Evolutionary conservation across 2,888 invertebrate species (phyloP), one percentile per base, ranked within the genome.

Genomic region (Boloria euphrosyne): DNA sequence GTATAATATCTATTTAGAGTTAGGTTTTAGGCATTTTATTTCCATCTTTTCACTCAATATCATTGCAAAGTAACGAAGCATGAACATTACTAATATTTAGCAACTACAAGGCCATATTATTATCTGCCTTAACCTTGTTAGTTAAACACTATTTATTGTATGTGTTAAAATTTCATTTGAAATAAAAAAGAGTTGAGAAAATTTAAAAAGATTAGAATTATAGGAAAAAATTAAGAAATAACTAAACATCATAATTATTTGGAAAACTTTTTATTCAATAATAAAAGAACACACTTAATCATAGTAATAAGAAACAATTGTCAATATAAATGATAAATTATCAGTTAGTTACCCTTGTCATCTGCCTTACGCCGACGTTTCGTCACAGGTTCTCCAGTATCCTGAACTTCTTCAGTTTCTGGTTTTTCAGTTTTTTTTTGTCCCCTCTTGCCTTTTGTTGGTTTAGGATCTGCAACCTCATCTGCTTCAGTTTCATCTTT

Each of bases 321-420:
- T 86, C 82, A 79, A 66, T 62, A 60, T 67, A 47, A 69, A 52
- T 67, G 58, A 79, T 76, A 81, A 82, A 57, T 57, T 46, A 78
- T 80, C 76, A 77, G 79, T 81, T 90, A 91, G 75, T 90, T 91
- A 92, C 91, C 91, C 89, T 90, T 89, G 44, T 90, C 89, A 52
- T 89, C 90, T 1, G 77, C 79, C 74, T 90, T 90, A 75, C 90
- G 89, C 72, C 86, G 81, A 69, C 90, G 85, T 74, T 90, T 90
- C 49, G 79, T 78, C 7, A 79, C 80, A 13, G 85, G 77, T 71
- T 89, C 90, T 4, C 78, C 84, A 3, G 81, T 80, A 46, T 87
- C 87, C 66, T 82, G 81, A 3, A 80, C 69, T 57, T 83, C 85
- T 7, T 84, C 85, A 3, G 73, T 58, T 31, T 86, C 84, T 4